Conservation (phyloP, 2,888 invertebrate species). For the Eilema griseolum region DNA sequence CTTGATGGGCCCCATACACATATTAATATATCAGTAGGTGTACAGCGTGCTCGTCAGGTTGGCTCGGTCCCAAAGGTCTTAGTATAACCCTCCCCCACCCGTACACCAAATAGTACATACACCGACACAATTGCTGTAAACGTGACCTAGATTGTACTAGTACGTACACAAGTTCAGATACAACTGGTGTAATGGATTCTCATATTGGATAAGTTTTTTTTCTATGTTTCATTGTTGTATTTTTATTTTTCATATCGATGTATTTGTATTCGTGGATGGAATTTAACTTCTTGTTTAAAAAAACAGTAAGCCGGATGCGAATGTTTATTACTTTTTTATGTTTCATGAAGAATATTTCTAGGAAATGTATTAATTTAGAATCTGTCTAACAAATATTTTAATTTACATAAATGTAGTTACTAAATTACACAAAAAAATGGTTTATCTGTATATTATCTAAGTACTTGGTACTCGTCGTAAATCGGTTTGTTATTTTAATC, state of each 20-base stretch:
- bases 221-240: slow-evolving; percentile 23
- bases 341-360: neutral
- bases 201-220: slow-evolving; percentile 42
- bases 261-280: neutral
- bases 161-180: slow-evolving; percentile 29
- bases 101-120: neutral
- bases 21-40: no score
- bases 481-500: no score
- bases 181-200: slow-evolving; percentile 40
- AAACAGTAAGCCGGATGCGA: neutral
- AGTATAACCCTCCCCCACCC: no score
- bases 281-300: neutral
- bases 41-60: no score
- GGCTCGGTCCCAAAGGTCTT: no score
- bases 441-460: no score
- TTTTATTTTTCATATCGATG: neutral
- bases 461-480: no score
- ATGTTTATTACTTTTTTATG: neutral
- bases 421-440: no score
- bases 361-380: neutral
- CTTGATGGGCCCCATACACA: no score
- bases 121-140: slow-evolving; percentile 47
- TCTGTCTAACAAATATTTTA: neutral
- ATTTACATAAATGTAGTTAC: no score
- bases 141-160: slow-evolving; percentile 42